A percentile compares a stretch with the other conserved stretches of the same genome.
Conservation (phyloP, 64 coral and sea anemone species). For the Montipora capricornis region DNA sequence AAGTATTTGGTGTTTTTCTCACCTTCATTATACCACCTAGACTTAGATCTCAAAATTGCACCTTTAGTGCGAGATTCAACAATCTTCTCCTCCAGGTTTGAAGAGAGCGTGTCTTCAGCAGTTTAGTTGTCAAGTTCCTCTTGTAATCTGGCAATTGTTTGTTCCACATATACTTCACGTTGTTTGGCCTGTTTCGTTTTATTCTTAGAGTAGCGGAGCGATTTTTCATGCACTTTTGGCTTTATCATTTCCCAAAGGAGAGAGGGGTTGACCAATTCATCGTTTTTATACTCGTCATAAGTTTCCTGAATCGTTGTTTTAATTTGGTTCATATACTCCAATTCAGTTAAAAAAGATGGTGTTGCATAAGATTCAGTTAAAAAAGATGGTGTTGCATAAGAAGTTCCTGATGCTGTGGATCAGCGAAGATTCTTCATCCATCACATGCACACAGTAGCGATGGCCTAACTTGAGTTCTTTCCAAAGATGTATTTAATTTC, state of each 20-base stretch:
- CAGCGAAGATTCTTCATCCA: too few relatives aligned
- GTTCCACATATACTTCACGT: neutral
- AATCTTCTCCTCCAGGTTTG: neutral
- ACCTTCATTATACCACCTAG: neutral
- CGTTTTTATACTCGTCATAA: neutral
- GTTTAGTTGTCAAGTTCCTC: neutral
- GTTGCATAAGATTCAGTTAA: neutral
- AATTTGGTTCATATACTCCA: neutral
- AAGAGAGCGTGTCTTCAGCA: neutral
- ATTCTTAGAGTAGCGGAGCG: neutral
- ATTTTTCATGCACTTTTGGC: neutral
- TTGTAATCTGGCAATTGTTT: slow-evolving; percentile 19
- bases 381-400: too few relatives aligned
- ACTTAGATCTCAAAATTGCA: slow-evolving; percentile 11
- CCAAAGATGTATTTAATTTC: neutral
- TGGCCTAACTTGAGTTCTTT: too few relatives aligned
- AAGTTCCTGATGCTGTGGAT: too few relatives aligned
- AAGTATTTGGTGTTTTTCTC: neutral
- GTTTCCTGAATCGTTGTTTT: slow-evolving; percentile 12
- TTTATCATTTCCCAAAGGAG: neutral
- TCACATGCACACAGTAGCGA: too few relatives aligned
- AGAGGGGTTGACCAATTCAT: neutral
- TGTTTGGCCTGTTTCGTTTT: slow-evolving; percentile 4
- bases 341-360: neutral
- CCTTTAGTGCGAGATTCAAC: neutral